Percentiles rank a stretch among this genome's conserved stretches.
Evolutionary conservation across 2,113 vertebrate genomes (phyloP).

Genomic region (Blennius ocellaris): DNA sequence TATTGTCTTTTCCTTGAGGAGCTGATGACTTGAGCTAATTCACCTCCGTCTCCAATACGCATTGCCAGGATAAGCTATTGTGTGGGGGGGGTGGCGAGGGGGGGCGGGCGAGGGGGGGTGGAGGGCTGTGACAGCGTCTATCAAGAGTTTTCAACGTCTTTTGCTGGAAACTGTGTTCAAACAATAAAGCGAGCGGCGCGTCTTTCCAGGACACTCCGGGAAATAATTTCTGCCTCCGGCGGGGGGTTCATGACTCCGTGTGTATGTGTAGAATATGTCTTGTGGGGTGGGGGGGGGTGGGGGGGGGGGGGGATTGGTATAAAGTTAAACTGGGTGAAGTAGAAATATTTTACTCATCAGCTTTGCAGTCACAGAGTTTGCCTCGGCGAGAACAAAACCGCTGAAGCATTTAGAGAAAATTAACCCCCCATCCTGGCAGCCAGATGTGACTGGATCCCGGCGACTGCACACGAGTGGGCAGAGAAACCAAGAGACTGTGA

Average conservation of each 20-base stretch:
- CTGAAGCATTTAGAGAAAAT: constrained; percentile 99
- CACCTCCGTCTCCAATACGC: constrained; percentile 98
- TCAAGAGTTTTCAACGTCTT: constrained; percentile 92
- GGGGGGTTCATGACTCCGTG: constrained; percentile 87
- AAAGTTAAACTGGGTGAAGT: constrained; percentile 99
- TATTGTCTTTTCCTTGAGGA: constrained; percentile 95
- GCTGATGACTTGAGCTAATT: constrained; percentile 99
- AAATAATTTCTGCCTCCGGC: constrained; percentile 93
- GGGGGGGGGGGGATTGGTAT: constrained; percentile 99
- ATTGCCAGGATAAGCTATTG: too few relatives aligned
- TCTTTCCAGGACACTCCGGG: constrained; percentile 91
- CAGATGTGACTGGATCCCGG: constrained; percentile 99
- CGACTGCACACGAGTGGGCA: constrained; percentile 99
- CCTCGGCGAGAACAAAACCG: constrained; percentile 99
- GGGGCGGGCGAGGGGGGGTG: constrained; percentile 82
- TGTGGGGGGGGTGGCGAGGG: constrained; percentile 88
- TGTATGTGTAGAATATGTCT: constrained; percentile 95
- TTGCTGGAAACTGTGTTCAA: constrained; percentile 95
- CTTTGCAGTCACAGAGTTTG: constrained; percentile 99
- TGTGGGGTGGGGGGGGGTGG: too few relatives aligned
- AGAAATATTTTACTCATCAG: constrained; percentile 99
- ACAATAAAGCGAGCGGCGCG: constrained; percentile 93
- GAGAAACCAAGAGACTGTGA: constrained; percentile 99
- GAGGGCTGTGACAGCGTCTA: constrained; percentile 87
- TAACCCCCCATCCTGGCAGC: constrained; percentile 99